Conservation (phyloP, 2,797 vertebrate genomes). For the Gymnodraco acuticeps region DNA sequence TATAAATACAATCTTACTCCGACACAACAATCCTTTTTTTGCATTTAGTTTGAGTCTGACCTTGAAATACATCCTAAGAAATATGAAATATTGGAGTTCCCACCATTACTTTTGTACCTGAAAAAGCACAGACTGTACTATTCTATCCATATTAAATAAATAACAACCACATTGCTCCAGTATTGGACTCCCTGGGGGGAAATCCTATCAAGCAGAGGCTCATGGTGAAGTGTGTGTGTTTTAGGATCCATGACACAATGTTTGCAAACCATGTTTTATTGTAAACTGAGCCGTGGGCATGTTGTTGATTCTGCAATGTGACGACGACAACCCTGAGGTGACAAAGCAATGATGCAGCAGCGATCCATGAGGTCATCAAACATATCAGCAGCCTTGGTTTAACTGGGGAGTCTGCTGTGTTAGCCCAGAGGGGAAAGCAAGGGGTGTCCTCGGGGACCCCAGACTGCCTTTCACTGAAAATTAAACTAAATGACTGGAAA, state of each 20-base stretch:
- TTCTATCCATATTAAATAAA: constrained; percentile 56
- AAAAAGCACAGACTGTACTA: constrained; percentile 24
- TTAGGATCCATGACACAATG: constrained; percentile 18
- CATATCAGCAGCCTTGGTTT: background rate
- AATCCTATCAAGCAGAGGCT: constrained; percentile 31
- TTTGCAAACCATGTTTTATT: constrained; percentile 9
- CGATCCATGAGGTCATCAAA: constrained; percentile 49
- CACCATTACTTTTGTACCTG: background rate
- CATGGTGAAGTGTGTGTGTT: constrained; percentile 12
- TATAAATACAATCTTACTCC: constrained; percentile 46
- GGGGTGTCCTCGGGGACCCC: constrained; percentile 26
- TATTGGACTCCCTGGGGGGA: constrained; percentile 34
- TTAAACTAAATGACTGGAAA: constrained; percentile 80
- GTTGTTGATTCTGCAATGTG: constrained; percentile 37
- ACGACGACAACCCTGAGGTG: constrained; percentile 30
- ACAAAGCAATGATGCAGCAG: constrained; percentile 39
- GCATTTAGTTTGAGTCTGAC: constrained; percentile 33
- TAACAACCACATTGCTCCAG: constrained; percentile 33
- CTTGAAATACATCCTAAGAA: constrained; percentile 38
- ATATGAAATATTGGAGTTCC: constrained; percentile 34
- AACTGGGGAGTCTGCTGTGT: constrained; percentile 16
- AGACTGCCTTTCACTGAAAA: constrained; percentile 56
- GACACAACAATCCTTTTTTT: constrained; percentile 18
- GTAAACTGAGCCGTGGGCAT: constrained; percentile 8
- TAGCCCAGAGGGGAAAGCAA: constrained; percentile 30